Base-by-base conservation (phyloP, 30 jellyfish, hydroid and myxozoan species). In the Turritopsis dohrnii region DNA sequence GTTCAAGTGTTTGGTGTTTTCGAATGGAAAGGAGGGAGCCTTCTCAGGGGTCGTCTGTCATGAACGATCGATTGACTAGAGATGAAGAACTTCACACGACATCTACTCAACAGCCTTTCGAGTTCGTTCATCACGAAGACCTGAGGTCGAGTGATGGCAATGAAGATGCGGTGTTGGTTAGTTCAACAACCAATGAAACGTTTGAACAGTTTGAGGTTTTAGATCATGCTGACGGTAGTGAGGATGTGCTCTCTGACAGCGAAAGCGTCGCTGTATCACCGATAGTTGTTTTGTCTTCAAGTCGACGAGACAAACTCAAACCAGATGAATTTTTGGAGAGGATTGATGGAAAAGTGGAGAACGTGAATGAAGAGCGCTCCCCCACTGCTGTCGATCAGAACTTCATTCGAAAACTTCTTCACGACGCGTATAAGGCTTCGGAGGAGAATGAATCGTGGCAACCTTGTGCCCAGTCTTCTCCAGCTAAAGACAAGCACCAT, bases 391-490 rank as follows among this genome's bases (percentile, higher is more conserved):
- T 80, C 53, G 79, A 80, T 23, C 65, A 73, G 52, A 21, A n/a
- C 27, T 84, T 74, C 76, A 84, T 75, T 28, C 20, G 76, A n/a
- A 71, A 66, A 28, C 89, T 83, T 5, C 7, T 83, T 30, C 72
- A 66, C 0, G 89, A 71, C 21, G 89, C 89, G 22, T 83, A 83
- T 30, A 30, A 71, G 26, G 60, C 60, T 41, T 41, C 60, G 60
- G 29, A 28, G 16, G 52, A 18, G 66, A 82, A 84, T 25, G 91
- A 89, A 19, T 41, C 77, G 60, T 84, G 93, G 90, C 53, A 79
- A 27, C 88, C 95, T 1, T 18, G 83, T 28, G 89, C 89, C 21
- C 52, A 28, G 72, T 84, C 90, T 54, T 73, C 88, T 24, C 88
- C 90, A 0, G 71, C 87, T 24, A 53, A 72, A 31, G 66, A 3